Base-by-base conservation (phyloP, 1,140 invertebrate species). In the Bombus waltoni region DNA sequence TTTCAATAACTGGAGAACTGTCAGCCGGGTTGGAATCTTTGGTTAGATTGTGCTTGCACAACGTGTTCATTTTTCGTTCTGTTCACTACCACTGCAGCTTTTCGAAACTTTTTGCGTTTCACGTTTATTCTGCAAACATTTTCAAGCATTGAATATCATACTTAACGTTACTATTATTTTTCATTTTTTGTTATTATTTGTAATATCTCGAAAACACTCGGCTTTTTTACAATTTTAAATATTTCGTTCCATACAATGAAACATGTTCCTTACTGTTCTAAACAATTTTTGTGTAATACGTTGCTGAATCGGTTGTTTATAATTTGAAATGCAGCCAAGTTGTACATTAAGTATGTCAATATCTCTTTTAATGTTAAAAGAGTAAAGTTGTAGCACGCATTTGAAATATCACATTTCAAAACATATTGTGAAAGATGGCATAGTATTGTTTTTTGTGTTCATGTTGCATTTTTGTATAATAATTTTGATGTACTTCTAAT, bases 11-110 rank as follows among this genome's bases (percentile, higher is more conserved):
- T 15, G n/a, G 6, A 8, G 44, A 81, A 85, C 78, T 85, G 84
- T 85, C 84, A 85, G 78, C 83, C 40, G n/a, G 81, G 79, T 85
- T 53, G 11, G 66, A 88, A 88, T 92, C 87, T 86, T 92, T 92
- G 92, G 92, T 92, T 92, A 92, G 85, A 86, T 88, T 65, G 44
- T 70, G 57, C 53, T 75, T 35, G 53, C 75, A 47, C 79, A 84
- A 72, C 81, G 73, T 83, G 72, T 84, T 81, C 70, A 28, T 59
- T 9, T 22, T 57, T 59, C 68, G 71, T 81, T 47, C 25, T 53
- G 35, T 32, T 73, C 75, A 22, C 25, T 62, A 53, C 65, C 42
- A 2, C 11, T 8, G 40, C 62, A 57, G 18, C 9, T 73, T 78
- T 72, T 80, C 57, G 2, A 70, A 53, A 42, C 53, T 42, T 59